These are phyloP conservation scores for Ornithoptera alexandrae DNA, from an alignment of 2,888 invertebrate species.

Conservation along the genomic window DNA sequence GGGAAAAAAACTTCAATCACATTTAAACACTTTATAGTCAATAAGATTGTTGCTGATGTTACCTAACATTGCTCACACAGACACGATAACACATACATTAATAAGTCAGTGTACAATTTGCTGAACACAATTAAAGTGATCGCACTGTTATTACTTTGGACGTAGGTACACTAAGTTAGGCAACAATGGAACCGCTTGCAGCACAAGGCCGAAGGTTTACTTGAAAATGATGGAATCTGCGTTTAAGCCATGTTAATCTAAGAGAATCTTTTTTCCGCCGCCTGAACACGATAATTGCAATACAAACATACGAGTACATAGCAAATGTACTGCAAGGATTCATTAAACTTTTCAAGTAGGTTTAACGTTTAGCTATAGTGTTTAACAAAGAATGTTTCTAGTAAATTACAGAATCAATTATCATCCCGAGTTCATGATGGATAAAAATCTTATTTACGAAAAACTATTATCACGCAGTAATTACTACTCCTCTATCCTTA, in stretches of 20 bases:
- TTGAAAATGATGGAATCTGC: slow-evolving; percentile 23
- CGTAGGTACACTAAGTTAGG: slow-evolving; percentile 18
- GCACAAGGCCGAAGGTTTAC: slow-evolving; percentile 16
- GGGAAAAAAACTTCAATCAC: not conserved
- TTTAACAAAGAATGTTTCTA: too few relatives aligned
- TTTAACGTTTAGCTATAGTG: not conserved
- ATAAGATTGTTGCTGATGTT: not conserved
- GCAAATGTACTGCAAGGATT: not conserved
- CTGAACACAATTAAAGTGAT: slow-evolving; percentile 19
- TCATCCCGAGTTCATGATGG: too few relatives aligned
- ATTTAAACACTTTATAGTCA: not conserved
- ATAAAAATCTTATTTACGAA: too few relatives aligned
- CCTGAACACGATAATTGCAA: slow-evolving; percentile 14
- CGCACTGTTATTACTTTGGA: slow-evolving; percentile 12
- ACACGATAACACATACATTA: not conserved
- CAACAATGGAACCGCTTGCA: slow-evolving; percentile 21
- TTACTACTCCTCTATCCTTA: too few relatives aligned
- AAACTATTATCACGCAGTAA: too few relatives aligned
- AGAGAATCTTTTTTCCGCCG: slow-evolving; percentile 17
- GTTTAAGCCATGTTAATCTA: slow-evolving; percentile 12
- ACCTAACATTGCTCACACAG: not conserved
- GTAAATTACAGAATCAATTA: too few relatives aligned
- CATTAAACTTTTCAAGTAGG: slow-evolving; percentile 3
- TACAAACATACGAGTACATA: slow-evolving; percentile 4
- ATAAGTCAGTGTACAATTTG: slow-evolving; percentile 11